Percentiles rank a stretch among this genome's conserved stretches.
Evolutionary conservation across 2,113 vertebrate species (phyloP).

Genomic region (Murina feae): DNA sequence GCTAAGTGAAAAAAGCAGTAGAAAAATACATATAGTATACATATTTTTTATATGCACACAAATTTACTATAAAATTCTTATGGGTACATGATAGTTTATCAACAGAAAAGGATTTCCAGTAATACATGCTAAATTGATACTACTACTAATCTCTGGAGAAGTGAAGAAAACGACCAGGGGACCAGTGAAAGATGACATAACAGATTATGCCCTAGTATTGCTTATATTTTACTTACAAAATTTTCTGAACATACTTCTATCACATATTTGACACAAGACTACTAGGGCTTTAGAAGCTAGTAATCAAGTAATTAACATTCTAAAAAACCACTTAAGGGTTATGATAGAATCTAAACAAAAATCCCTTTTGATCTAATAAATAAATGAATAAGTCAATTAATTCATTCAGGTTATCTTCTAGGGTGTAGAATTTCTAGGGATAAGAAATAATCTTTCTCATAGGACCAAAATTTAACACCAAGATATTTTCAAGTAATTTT

Average conservation of each 20-base stretch:
- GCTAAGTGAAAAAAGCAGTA: not conserved
- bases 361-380: not conserved
- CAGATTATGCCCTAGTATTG: not conserved
- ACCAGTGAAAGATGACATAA: not conserved
- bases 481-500: not conserved
- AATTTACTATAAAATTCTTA: not conserved
- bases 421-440: not conserved
- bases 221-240: not conserved
- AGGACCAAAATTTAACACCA: constrained; percentile 8
- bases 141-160: not conserved
- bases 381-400: not conserved
- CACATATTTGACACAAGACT: not conserved
- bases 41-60: not conserved
- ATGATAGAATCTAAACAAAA: constrained; percentile 4
- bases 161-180: not conserved
- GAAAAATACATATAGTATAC: not conserved
- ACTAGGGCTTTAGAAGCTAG: not conserved
- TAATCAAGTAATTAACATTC: not conserved
- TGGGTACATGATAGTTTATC: not conserved
- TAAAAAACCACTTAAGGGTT: not conserved
- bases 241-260: not conserved
- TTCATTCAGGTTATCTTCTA: not conserved
- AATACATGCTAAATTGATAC: not conserved
- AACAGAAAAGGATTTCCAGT: not conserved
- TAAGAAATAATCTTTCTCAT: not conserved